Percentiles rank a stretch among this genome's conserved stretches.
phyloP scores from a whole-genome alignment of 1,140 invertebrate genomes.

The Drosophila ficusphila region DNA sequence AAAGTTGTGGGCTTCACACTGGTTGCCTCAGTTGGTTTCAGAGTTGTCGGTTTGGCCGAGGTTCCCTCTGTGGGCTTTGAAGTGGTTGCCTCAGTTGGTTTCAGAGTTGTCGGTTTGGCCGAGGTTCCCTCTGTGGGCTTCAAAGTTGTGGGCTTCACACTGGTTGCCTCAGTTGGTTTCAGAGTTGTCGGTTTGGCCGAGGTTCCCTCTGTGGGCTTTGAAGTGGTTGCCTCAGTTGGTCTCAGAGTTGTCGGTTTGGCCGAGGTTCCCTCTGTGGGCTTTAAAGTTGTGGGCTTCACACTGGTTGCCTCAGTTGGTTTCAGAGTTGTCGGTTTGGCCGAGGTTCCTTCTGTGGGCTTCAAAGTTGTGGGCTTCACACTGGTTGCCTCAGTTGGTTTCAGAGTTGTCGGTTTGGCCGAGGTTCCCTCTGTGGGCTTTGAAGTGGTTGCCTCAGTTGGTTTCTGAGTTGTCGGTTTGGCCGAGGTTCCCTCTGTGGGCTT shows the following conservation, averaged over 20 bases:
- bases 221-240: not conserved
- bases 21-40: constrained; percentile 2
- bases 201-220: not conserved
- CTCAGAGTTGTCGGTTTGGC: constrained; percentile 2
- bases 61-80: not conserved
- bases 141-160: too few relatives aligned
- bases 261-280: not conserved
- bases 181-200: not conserved
- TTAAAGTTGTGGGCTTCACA: too few relatives aligned
- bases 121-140: not conserved
- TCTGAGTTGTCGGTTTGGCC: not conserved
- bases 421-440: not conserved
- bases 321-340: not conserved
- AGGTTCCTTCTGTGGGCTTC: not conserved
- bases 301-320: constrained; percentile 1
- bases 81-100: not conserved
- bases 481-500: constrained; percentile 1
- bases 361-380: not conserved
- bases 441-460: not conserved
- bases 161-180: not conserved
- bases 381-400: not conserved
- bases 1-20: not conserved
- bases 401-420: not conserved
- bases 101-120: not conserved
- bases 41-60: not conserved